Percentiles rank a stretch among this genome's conserved stretches.
These are phyloP conservation scores for Notechis scutatus DNA, from an alignment of 2,113 vertebrate genomes.

Conservation along the genomic window DNA sequence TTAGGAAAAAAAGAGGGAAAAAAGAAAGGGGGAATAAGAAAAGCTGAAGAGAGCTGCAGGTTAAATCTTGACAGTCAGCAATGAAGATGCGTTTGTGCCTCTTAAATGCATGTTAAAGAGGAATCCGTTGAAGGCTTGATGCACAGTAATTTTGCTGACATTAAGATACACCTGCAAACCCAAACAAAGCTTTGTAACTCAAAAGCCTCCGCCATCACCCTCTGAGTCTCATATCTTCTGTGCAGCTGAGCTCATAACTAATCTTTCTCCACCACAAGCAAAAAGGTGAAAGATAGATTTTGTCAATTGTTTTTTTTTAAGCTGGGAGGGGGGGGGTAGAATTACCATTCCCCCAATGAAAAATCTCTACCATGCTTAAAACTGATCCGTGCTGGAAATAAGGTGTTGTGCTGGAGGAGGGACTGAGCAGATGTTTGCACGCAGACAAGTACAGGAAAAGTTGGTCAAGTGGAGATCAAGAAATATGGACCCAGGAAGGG, in stretches of 20 bases:
- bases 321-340: background rate
- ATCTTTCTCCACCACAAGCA: conserved; percentile 20
- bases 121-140: conserved; percentile 54
- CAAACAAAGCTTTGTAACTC: conserved; percentile 65
- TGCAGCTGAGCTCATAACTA: background rate
- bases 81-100: conserved; percentile 75
- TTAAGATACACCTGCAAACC: conserved; percentile 56
- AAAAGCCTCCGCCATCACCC: conserved; percentile 37
- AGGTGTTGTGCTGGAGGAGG: conserved; percentile 29
- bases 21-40: conserved; percentile 34
- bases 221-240: conserved; percentile 15
- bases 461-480: conserved; percentile 25
- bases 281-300: conserved; percentile 8
- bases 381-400: conserved; percentile 25
- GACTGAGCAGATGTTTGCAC: conserved; percentile 4
- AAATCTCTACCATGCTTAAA: conserved; percentile 20
- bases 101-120: conserved; percentile 64
- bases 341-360: background rate
- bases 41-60: conserved; percentile 78
- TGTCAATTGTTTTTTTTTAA: background rate
- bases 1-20: conserved; percentile 65
- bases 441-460: conserved; percentile 10
- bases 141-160: conserved; percentile 50
- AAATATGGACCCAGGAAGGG: conserved; percentile 66
- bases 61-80: conserved; percentile 82